Base-by-base conservation (phyloP, 1,140 invertebrate species). In the Ephestia elutella region DNA sequence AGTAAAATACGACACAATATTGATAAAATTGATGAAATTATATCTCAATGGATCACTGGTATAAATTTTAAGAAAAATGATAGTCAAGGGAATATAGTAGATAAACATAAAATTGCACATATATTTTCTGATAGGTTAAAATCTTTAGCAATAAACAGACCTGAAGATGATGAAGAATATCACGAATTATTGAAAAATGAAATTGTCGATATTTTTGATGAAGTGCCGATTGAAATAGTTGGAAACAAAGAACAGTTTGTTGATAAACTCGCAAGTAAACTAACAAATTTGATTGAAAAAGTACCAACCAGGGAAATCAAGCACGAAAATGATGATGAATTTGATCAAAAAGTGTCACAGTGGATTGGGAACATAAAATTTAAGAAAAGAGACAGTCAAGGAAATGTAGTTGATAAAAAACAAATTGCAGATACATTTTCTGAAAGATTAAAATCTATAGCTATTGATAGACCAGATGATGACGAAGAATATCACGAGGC, bases 371-470 rank as follows among this genome's bases (percentile, higher is more conserved):
- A 48, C 44, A 9, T 66, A 17, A 15, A 54, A 48, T 49, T 56
- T 48, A 38, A 35, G 19, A 25, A n/a, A 21, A 17, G 0, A 2
- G 54, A 54, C n/a, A 15, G 38, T 49, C 44, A n/a, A 60, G 25
- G 56, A 32, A 54, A 58, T 28, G 28, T 19, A 25, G 50, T 56
- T 8, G 55, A 67, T 50, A 64, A 56, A 35, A 54, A 62, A 8
- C 44, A 54, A 18, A 44, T 68, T 51, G 48, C 56, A 1, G 49
- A 62, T 30, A 54, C 62, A 38, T 60, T 66, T 54, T 30, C 49
- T 21, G 57, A 66, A 13, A 67, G 59, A 51, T 48, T 75, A n/a
- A 75, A 65, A 60, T 51, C 35, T 0, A 20, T 75, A 11, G 21
- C 67, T 15, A 8, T 51, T 8, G 63, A 59, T 17, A 51, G 58